phyloP scores from a whole-genome alignment of 23 tunicate species.

The Ciona savignyi region DNA sequence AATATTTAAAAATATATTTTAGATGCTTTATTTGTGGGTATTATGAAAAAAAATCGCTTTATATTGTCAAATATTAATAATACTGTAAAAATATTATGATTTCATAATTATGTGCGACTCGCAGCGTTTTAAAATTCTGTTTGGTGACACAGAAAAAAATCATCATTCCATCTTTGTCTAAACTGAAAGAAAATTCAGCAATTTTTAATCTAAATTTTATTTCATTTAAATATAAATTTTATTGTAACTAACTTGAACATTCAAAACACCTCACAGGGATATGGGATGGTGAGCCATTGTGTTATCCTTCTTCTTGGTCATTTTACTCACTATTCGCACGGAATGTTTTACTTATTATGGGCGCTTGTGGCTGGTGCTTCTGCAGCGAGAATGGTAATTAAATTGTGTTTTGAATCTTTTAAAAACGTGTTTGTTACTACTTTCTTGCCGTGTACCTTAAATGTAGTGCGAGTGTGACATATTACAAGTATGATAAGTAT shows the following conservation, averaged over 20 bases:
- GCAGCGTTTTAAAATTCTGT: too few species aligned
- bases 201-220: not conserved
- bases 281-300: slow-evolving; percentile 98
- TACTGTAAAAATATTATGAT: too few species aligned
- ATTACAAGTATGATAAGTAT: not conserved
- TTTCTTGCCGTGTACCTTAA: not conserved
- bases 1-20: not conserved
- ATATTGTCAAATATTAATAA: too few species aligned
- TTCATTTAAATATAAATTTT: not conserved
- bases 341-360: slow-evolving; percentile 78
- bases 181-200: too few species aligned
- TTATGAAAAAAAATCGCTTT: not conserved
- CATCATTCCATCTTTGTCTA: too few species aligned
- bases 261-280: slow-evolving; percentile 37
- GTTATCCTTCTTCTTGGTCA: slow-evolving; percentile 71
- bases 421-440: too few species aligned
- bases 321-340: slow-evolving; percentile 81
- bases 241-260: not conserved
- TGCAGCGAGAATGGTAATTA: slow-evolving; percentile 86
- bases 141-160: too few species aligned
- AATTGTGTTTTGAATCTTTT: not conserved
- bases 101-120: too few species aligned
- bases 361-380: slow-evolving; percentile 76
- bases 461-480: not conserved
- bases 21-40: not conserved